Evolutionary conservation across 2,797 vertebrate genomes (phyloP).

Genomic region (Meda fulgida): DNA sequence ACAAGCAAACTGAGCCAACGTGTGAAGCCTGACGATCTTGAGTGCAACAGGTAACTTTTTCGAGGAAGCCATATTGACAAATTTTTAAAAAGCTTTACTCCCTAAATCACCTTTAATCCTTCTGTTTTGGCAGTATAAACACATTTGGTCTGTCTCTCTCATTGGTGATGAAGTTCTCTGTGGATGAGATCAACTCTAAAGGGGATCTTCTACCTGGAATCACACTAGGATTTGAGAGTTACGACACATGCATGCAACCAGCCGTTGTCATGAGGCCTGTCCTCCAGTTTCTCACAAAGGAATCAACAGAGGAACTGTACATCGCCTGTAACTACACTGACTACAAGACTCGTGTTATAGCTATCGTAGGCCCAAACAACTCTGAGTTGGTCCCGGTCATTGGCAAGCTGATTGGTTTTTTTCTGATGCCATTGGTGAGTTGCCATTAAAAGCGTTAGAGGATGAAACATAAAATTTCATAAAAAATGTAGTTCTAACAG

Average conservation of each 20-base stretch:
- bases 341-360: conserved; percentile 81
- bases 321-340: conserved; percentile 81
- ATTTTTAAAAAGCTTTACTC: not conserved
- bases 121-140: conserved; percentile 67
- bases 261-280: conserved; percentile 72
- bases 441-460: not conserved
- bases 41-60: conserved; percentile 72
- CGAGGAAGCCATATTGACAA: not conserved
- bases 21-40: conserved; percentile 64
- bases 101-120: not conserved
- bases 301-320: conserved; percentile 60
- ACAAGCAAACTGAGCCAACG: conserved; percentile 68
- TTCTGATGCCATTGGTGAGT: conserved; percentile 89
- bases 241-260: conserved; percentile 76
- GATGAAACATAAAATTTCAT: not conserved
- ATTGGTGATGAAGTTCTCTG: conserved; percentile 82
- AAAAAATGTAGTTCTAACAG: no score
- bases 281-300: conserved; percentile 72
- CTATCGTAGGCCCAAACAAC: conserved; percentile 82
- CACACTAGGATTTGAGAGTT: conserved; percentile 75
- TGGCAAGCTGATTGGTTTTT: conserved; percentile 86
- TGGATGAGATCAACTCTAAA: conserved; percentile 78
- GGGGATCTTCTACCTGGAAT: conserved; percentile 73
- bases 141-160: conserved; percentile 70
- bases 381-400: conserved; percentile 81